phyloP scores from a whole-genome alignment of 1,140 invertebrate genomes.

The Cepaea nemoralis region DNA sequence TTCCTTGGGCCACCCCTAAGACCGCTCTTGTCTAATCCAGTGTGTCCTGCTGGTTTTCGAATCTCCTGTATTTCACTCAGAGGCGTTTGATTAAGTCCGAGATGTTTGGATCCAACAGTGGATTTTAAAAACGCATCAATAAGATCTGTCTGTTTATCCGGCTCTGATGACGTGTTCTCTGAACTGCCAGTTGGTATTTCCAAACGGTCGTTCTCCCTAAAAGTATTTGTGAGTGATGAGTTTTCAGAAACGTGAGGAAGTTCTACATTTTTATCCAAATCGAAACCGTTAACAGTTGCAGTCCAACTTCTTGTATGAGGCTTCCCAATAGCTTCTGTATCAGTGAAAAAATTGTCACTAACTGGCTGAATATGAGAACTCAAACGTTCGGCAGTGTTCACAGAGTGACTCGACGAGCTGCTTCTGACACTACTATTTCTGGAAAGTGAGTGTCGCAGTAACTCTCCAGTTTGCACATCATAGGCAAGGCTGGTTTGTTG shows the following conservation, averaged over 20 bases:
- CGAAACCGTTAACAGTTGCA: background rate
- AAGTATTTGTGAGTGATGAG: background rate
- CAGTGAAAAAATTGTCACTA: background rate
- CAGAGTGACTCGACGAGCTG: background rate
- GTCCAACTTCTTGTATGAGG: background rate
- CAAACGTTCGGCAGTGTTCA: background rate
- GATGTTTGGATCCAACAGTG: background rate
- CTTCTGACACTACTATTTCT: background rate
- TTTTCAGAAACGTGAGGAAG: background rate
- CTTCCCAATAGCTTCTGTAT: background rate
- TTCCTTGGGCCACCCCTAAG: background rate
- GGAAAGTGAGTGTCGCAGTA: background rate
- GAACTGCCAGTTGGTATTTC: background rate
- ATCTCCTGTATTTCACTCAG: background rate
- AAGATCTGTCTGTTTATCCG: background rate
- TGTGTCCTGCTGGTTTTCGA: background rate
- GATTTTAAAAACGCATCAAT: background rate
- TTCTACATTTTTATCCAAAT: background rate
- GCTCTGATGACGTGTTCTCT: background rate
- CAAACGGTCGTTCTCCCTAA: background rate
- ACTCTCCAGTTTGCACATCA: background rate
- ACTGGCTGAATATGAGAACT: background rate
- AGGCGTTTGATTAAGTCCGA: background rate
- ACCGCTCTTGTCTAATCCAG: background rate
- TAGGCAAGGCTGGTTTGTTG: background rate